Conservation (phyloP, 2,888 invertebrate genomes). For the Diadegma fenestrale region DNA sequence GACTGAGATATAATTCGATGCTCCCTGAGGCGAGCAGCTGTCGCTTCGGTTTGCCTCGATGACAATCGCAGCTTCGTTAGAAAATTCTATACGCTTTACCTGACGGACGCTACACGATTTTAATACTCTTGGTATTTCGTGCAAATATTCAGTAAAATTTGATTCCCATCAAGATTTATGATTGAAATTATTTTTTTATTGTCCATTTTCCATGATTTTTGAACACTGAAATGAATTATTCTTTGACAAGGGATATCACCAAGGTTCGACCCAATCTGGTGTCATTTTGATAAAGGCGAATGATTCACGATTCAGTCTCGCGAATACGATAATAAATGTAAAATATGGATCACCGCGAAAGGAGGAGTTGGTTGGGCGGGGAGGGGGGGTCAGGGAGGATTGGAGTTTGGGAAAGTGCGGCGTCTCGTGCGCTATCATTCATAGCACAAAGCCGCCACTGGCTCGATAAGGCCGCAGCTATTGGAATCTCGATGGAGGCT, state of each 20-base stretch:
- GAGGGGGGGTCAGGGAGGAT: constrained; percentile 76
- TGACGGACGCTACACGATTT: neutral
- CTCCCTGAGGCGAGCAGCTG: constrained; percentile 58
- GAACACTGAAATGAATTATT: constrained; percentile 27
- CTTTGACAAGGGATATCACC: constrained; percentile 16
- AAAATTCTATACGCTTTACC: constrained; percentile 20
- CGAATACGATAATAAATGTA: constrained; percentile 83
- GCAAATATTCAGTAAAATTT: neutral
- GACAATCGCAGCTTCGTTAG: constrained; percentile 56
- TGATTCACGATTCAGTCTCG: constrained; percentile 79
- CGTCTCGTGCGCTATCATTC: constrained; percentile 82
- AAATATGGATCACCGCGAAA: constrained; percentile 76
- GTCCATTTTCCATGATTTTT: constrained; percentile 1
- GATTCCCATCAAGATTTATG: neutral
- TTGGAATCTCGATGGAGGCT: constrained; percentile 84
- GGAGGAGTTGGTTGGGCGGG: constrained; percentile 70
- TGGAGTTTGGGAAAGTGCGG: constrained; percentile 61
- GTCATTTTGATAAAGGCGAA: constrained; percentile 72
- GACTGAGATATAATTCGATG: constrained; percentile 14
- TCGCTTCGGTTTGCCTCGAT: constrained; percentile 46
- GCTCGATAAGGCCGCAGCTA: constrained; percentile 81
- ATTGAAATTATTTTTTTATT: constrained; percentile 15
- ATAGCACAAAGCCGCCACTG: constrained; percentile 82
- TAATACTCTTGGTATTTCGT: neutral
- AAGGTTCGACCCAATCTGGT: constrained; percentile 38